Conservation (phyloP, 2,113 vertebrate species). For the Naja naja region DNA sequence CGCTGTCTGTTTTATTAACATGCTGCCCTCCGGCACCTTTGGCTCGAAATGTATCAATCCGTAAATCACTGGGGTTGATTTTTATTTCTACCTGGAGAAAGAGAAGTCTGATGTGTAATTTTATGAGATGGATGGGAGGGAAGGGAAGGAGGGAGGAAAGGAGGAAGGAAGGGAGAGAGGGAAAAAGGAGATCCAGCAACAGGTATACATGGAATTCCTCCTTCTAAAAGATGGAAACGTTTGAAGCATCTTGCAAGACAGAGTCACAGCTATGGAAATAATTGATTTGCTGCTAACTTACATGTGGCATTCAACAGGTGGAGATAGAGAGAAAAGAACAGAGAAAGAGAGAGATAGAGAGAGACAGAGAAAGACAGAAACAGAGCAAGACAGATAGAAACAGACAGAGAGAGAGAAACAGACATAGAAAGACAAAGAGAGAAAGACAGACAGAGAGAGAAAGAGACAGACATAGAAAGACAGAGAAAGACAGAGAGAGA, state of each 20-base stretch:
- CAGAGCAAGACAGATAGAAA: not conserved
- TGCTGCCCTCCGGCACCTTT: conserved; percentile 91
- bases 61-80: conserved; percentile 84
- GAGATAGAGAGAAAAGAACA: no score
- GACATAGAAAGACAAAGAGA: no score
- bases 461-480: no score
- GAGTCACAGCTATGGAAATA: not conserved
- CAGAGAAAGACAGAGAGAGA: no score
- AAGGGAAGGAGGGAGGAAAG: not conserved
- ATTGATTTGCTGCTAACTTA: not conserved
- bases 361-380: no score
- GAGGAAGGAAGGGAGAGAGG: not conserved
- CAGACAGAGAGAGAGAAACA: no score
- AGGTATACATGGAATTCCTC: not conserved
- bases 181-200: not conserved
- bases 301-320: not conserved
- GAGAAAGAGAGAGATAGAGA: no score
- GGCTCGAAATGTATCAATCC: conserved; percentile 89
- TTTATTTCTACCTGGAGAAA: conserved; percentile 80
- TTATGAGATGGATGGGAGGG: not conserved
- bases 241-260: not conserved
- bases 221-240: not conserved
- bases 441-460: no score
- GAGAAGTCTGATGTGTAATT: not conserved
- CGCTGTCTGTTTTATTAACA: conserved; percentile 93